Evolutionary conservation across 2,888 invertebrate species (phyloP).

Genomic region (Drosophila demipolita): DNA sequence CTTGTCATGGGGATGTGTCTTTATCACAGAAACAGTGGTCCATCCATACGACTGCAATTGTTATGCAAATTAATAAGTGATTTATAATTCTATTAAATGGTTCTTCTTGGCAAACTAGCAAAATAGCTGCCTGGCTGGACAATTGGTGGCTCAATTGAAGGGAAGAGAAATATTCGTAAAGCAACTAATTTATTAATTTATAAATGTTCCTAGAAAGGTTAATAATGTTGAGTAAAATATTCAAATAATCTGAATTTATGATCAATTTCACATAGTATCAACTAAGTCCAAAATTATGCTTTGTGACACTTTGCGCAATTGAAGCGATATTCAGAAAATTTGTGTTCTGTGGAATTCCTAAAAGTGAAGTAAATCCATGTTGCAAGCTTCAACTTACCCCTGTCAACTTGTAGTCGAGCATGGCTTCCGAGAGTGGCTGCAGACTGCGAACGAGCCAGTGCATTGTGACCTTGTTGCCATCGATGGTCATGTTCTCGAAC

Average conservation of each 20-base stretch:
- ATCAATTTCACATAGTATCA: slow-evolving; percentile 43
- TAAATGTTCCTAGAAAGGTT: neutral
- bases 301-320: slow-evolving; percentile 24
- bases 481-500: slow-evolving; percentile 74
- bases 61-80: neutral
- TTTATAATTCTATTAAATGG: neutral
- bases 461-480: slow-evolving; percentile 77
- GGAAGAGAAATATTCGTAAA: neutral
- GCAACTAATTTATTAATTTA: too few relatives aligned
- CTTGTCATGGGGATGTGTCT: slow-evolving; percentile 77
- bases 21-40: slow-evolving; percentile 80
- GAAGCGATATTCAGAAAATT: slow-evolving; percentile 12
- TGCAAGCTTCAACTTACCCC: slow-evolving; percentile 65
- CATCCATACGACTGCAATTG: slow-evolving; percentile 75
- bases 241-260: neutral
- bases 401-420: slow-evolving; percentile 82
- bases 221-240: neutral
- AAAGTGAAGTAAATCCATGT: neutral
- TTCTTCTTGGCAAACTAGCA: neutral
- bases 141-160: neutral
- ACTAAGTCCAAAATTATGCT: slow-evolving; percentile 11
- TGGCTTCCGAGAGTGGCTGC: slow-evolving; percentile 82
- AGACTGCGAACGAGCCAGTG: slow-evolving; percentile 83
- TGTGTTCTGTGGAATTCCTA: neutral
- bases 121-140: neutral